Evolutionary conservation across 1,140 invertebrate species (phyloP).

Genomic region (Bombus cullumanus): DNA sequence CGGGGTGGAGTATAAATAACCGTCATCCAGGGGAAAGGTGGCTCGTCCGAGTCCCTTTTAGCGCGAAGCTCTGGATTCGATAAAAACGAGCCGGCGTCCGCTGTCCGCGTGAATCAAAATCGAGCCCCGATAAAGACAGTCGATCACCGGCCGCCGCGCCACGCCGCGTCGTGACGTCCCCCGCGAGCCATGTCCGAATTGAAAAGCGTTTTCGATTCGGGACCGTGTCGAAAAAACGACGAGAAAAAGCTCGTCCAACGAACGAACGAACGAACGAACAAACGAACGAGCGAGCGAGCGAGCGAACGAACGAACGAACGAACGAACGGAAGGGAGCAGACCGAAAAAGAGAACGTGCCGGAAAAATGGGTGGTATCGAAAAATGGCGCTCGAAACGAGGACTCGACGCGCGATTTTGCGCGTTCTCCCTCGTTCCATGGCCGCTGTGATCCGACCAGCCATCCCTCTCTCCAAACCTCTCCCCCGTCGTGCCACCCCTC

Average conservation of each 20-base stretch:
- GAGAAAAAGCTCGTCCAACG: too few species aligned
- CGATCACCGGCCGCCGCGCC: conserved; percentile 28
- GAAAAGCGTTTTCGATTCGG: conserved; percentile 38
- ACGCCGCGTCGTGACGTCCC: too few species aligned
- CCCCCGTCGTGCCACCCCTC: neutral
- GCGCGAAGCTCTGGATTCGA: neutral
- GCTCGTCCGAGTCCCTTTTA: conserved; percentile 6
- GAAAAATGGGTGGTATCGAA: conserved; percentile 58
- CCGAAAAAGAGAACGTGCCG: conserved; percentile 34
- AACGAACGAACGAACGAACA: neutral
- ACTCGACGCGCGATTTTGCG: conserved; percentile 62
- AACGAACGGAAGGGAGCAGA: neutral
- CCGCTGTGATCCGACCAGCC: conserved; percentile 39
- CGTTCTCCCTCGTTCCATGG: conserved; percentile 58
- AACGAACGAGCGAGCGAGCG: neutral
- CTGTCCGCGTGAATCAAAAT: conserved; percentile 55
- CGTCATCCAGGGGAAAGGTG: conserved; percentile 23
- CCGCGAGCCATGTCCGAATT: conserved; percentile 26
- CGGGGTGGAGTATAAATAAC: conserved; percentile 35
- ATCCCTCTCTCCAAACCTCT: conserved; percentile 1
- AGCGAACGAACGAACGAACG: too few species aligned
- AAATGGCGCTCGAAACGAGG: conserved; percentile 58
- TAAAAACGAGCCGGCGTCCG: conserved; percentile 31
- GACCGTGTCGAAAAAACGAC: neutral
- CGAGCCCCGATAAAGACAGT: conserved; percentile 48